Percentiles rank a stretch among this genome's conserved stretches.
These are phyloP conservation scores for Neuroterus valhalla DNA, from an alignment of 1,140 invertebrate genomes.

Conservation along the genomic window DNA sequence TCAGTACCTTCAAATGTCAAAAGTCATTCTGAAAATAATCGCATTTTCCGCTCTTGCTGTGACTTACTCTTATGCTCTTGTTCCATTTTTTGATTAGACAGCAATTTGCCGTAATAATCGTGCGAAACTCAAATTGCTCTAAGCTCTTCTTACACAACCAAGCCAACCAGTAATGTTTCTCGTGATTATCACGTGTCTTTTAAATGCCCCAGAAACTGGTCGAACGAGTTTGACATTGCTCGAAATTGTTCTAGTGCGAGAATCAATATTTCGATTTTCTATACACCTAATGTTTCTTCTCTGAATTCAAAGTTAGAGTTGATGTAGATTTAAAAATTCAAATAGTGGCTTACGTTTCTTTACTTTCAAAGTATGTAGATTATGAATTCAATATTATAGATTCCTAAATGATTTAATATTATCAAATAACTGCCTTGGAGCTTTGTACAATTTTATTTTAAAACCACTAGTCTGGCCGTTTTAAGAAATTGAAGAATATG, in stretches of 20 bases:
- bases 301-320: constrained; percentile 11
- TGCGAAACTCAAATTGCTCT: background rate
- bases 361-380: no score
- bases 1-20: background rate
- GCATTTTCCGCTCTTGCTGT: background rate
- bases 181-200: constrained; percentile 35
- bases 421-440: no score
- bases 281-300: background rate
- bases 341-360: no score
- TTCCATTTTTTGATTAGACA: constrained; percentile 2
- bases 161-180: constrained; percentile 8
- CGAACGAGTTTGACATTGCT: constrained; percentile 46
- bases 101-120: constrained; percentile 9
- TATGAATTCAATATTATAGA: no score
- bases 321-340: background rate
- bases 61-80: background rate
- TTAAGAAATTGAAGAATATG: no score
- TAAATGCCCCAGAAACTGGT: constrained; percentile 42
- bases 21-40: background rate
- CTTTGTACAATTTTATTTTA: no score
- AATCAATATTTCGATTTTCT: constrained; percentile 22
- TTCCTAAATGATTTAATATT: no score
- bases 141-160: background rate
- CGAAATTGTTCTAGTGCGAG: constrained; percentile 2
- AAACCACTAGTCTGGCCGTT: no score